Evolutionary conservation across 2,888 invertebrate genomes (phyloP).

Genomic region (Tyria jacobaeae): DNA sequence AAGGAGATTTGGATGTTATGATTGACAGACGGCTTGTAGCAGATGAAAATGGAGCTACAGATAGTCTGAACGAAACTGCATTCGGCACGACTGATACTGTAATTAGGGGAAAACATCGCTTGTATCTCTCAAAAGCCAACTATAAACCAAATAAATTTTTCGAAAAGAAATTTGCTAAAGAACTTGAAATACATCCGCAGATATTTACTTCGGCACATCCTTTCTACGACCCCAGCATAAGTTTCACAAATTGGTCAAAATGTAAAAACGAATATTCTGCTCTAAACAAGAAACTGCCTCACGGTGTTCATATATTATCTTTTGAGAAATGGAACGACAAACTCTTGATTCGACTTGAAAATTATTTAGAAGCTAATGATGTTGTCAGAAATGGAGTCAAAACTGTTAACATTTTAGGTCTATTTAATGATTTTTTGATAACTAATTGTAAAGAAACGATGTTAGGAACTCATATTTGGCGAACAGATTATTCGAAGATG

Average conservation of each 20-base stretch:
- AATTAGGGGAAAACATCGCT: constrained; percentile 65
- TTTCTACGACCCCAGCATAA: constrained; percentile 24
- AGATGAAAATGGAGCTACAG: constrained; percentile 88
- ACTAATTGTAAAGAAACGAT: constrained; percentile 87
- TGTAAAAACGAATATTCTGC: constrained; percentile 73
- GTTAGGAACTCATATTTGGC: constrained; percentile 88
- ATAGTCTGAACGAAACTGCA: constrained; percentile 61
- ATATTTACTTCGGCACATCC: constrained; percentile 47
- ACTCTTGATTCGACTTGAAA: constrained; percentile 91
- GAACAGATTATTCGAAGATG: constrained; percentile 82
- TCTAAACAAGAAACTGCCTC: constrained; percentile 86
- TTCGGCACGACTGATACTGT: constrained; percentile 49
- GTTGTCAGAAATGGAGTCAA: constrained; percentile 79
- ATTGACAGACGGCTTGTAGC: constrained; percentile 92
- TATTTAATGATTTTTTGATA: constrained; percentile 87
- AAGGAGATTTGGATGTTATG: constrained; percentile 93
- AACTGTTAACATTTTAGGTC: constrained; percentile 83
- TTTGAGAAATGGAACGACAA: constrained; percentile 90
- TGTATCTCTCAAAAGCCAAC: constrained; percentile 65
- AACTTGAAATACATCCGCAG: constrained; percentile 60
- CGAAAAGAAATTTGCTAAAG: constrained; percentile 74
- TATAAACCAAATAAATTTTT: constrained; percentile 64
- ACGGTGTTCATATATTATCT: constrained; percentile 91
- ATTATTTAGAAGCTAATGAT: constrained; percentile 90
- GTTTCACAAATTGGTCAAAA: constrained; percentile 70